Conservation (phyloP, 2,888 invertebrate genomes). For the Tribolium freemani region DNA sequence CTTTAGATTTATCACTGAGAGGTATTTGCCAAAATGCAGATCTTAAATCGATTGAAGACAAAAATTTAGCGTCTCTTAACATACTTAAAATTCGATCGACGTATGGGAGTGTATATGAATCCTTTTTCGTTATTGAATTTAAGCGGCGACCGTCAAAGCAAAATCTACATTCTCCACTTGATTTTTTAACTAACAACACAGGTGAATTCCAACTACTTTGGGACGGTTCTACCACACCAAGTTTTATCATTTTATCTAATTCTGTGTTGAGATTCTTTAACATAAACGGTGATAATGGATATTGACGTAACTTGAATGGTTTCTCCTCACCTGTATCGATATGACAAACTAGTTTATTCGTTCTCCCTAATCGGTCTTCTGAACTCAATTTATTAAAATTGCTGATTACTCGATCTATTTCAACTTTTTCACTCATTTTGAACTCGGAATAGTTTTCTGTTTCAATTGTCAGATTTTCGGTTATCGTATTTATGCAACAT, state of each 20-base stretch:
- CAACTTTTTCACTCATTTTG: neutral
- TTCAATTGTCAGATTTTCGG: too few relatives aligned
- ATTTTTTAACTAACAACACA: slow-evolving; percentile 14
- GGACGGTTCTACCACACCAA: neutral
- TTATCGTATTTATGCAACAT: too few relatives aligned
- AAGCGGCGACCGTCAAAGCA: neutral
- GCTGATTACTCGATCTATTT: neutral
- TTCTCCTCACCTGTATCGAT: slow-evolving; percentile 18
- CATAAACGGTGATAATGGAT: slow-evolving; percentile 2
- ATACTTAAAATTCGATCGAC: slow-evolving; percentile 37
- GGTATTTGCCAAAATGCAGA: slow-evolving; percentile 54
- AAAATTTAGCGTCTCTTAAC: slow-evolving; percentile 44
- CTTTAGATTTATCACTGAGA: slow-evolving; percentile 44
- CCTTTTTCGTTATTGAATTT: too few relatives aligned
- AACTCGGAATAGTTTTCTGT: neutral
- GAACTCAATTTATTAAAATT: neutral
- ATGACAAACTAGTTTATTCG: neutral
- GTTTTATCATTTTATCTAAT: slow-evolving; percentile 2
- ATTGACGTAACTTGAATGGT: slow-evolving; percentile 14
- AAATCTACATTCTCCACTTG: slow-evolving; percentile 29
- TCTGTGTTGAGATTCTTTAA: neutral
- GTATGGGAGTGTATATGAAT: slow-evolving; percentile 5
- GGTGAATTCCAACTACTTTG: neutral
- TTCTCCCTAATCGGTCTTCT: neutral
- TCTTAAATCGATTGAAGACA: slow-evolving; percentile 50